A percentile compares a stretch with the other conserved stretches of the same genome.
These are phyloP conservation scores for Acrobasis suavella DNA, from an alignment of 2,888 invertebrate species.

Conservation along the genomic window DNA sequence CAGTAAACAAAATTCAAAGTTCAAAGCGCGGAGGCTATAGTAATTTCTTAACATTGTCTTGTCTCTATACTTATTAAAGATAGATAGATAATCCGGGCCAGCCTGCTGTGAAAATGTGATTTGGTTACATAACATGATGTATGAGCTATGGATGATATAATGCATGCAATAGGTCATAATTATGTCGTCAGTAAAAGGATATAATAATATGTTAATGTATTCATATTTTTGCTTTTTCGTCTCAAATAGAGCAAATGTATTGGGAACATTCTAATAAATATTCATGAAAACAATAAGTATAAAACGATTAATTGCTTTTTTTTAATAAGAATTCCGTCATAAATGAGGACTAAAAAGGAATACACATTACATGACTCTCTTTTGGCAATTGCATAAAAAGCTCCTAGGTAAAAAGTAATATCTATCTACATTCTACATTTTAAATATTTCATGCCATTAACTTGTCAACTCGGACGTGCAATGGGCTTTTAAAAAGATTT, in stretches of 20 bases:
- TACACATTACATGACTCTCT: too few species aligned
- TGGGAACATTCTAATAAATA: neutral
- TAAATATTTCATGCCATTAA: neutral
- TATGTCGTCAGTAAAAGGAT: conserved; percentile 7
- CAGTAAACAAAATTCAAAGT: neutral
- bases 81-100: neutral
- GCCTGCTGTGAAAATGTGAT: neutral
- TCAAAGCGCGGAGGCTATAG: neutral
- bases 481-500: conserved; percentile 4
- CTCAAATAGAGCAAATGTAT: neutral
- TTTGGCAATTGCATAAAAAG: too few species aligned
- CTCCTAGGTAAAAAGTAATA: neutral
- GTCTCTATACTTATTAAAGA: neutral
- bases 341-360: too few species aligned
- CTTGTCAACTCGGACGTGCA: neutral
- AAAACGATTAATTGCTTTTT: too few species aligned
- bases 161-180: conserved; percentile 12
- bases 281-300: too few species aligned
- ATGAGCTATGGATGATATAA: conserved; percentile 5
- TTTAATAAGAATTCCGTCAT: too few species aligned
- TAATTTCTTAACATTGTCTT: neutral
- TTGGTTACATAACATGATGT: conserved; percentile 2
- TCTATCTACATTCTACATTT: too few species aligned
- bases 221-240: neutral
- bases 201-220: conserved; percentile 7